Evolutionary conservation across 1,140 invertebrate species (phyloP).

Genomic region (Trachymyrmex septentrionalis): DNA sequence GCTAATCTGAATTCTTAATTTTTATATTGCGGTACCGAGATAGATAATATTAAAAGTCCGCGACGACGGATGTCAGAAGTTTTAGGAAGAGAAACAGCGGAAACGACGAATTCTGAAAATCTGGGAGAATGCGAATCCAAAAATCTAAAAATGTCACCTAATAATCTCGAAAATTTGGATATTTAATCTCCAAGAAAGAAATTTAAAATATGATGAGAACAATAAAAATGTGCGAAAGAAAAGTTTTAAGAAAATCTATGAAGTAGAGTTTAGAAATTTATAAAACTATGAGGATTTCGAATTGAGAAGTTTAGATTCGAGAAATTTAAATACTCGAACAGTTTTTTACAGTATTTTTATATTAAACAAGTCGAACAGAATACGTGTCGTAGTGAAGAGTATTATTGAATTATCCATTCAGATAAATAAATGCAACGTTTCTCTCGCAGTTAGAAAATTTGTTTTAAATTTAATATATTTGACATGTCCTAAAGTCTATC

Average conservation of each 20-base stretch:
- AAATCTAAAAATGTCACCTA: neutral
- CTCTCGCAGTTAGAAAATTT: no score
- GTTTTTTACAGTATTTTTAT: neutral
- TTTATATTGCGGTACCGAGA: neutral
- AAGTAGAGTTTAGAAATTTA: neutral
- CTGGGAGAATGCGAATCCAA: neutral
- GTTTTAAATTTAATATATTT: no score
- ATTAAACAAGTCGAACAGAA: neutral
- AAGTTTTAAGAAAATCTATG: neutral
- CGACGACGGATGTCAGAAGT: neutral
- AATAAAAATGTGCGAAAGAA: neutral
- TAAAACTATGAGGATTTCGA: neutral
- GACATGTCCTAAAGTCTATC: no score
- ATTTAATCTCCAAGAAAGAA: neutral
- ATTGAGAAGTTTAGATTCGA: slow-evolving; percentile 3
- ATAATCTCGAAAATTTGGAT: neutral
- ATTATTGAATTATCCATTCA: slow-evolving; percentile 3
- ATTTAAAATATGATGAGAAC: neutral
- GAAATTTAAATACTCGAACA: neutral
- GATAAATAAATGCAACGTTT: neutral
- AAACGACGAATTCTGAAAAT: neutral
- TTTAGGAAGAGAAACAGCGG: neutral
- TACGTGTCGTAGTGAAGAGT: neutral
- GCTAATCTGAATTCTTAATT: slow-evolving; percentile 50
- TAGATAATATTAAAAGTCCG: neutral